Evolutionary conservation across 2,113 vertebrate species (phyloP).

Genomic region (Tragelaphus scriptus): DNA sequence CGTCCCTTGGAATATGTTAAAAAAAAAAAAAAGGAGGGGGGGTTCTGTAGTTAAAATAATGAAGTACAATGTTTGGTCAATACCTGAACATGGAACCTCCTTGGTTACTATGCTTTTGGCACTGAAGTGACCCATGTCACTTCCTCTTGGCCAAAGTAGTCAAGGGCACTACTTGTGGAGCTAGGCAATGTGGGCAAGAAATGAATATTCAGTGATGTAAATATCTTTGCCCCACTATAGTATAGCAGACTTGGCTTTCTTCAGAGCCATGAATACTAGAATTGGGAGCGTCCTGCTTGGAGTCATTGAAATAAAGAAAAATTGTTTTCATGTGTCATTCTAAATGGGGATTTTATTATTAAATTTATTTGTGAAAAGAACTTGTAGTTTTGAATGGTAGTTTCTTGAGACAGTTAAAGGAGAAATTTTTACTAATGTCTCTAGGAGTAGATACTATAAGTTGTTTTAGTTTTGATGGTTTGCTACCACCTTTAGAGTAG

Average conservation of each 20-base stretch:
- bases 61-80: neutral
- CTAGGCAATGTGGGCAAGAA: neutral
- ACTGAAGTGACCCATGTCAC: neutral
- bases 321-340: neutral
- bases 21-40: neutral
- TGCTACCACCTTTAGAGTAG: neutral
- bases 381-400: neutral
- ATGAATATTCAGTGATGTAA: neutral
- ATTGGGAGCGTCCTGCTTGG: neutral
- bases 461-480: slow-evolving; percentile 11
- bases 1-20: neutral
- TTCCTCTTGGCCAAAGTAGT: slow-evolving; percentile 2
- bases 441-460: neutral
- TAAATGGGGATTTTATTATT: slow-evolving; percentile 28
- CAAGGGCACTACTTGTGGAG: neutral
- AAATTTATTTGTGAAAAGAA: slow-evolving; percentile 25
- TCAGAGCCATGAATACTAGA: neutral
- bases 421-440: slow-evolving; percentile 7
- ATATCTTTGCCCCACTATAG: neutral
- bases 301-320: slow-evolving; percentile 1
- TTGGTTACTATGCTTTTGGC: slow-evolving; percentile 14
- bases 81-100: neutral
- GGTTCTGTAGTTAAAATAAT: neutral
- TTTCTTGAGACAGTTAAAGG: neutral
- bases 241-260: neutral